phyloP scores from a whole-genome alignment of 2,113 vertebrate genomes.

The Octodon degus region DNA sequence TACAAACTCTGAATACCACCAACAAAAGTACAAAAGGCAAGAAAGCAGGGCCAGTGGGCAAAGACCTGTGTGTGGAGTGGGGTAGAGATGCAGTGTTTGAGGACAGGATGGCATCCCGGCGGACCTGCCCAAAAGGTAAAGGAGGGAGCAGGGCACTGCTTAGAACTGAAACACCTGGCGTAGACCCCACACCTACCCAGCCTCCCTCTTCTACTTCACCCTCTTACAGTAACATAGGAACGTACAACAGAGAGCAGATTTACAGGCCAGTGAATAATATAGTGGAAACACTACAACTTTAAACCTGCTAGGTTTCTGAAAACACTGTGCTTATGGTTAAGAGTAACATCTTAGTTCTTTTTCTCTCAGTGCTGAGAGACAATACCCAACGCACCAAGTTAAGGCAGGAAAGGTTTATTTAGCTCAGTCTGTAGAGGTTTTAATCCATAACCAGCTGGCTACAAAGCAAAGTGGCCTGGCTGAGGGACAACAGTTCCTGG shows the following conservation, averaged over 20 bases:
- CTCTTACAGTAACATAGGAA: neutral
- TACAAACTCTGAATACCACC: accelerated
- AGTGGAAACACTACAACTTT: neutral
- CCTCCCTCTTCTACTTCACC: neutral
- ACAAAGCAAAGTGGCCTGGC: neutral
- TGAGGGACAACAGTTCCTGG: neutral
- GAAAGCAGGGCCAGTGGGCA: neutral
- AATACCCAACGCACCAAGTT: neutral
- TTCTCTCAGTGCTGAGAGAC: neutral
- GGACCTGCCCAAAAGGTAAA: accelerated
- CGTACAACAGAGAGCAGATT: neutral
- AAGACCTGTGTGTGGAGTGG: accelerated
- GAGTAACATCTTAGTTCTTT: neutral
- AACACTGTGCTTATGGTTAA: neutral
- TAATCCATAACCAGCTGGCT: neutral
- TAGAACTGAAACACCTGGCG: accelerated
- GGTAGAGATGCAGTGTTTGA: accelerated
- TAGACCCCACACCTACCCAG: accelerated
- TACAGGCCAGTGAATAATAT: neutral
- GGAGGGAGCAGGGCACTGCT: accelerated
- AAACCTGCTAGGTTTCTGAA: neutral
- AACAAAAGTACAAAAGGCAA: too few relatives aligned
- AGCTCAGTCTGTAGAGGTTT: neutral
- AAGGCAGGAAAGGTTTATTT: neutral
- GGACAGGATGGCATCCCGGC: neutral